These are phyloP conservation scores for Harmothoe impar DNA, from an alignment of 2,888 invertebrate genomes.

Conservation along the genomic window DNA sequence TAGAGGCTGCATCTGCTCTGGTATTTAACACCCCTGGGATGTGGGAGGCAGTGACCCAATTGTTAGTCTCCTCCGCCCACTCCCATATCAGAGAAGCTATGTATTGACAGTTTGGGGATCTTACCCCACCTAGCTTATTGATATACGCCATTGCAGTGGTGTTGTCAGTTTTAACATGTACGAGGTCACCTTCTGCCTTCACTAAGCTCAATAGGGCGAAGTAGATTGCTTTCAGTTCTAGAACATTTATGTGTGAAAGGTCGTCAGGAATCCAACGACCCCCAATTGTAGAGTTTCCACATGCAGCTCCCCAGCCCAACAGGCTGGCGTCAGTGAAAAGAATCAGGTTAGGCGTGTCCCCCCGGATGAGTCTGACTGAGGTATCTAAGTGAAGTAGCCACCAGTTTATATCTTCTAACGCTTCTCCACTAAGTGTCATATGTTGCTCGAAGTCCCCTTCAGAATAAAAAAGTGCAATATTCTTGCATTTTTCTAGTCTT, in stretches of 20 bases:
- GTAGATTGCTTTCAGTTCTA: neutral
- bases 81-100: neutral
- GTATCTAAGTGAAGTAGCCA: neutral
- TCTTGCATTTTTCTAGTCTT: neutral
- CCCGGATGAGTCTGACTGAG: neutral
- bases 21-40: neutral
- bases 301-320: neutral
- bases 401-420: neutral
- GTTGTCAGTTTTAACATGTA: constrained; percentile 5
- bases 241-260: neutral
- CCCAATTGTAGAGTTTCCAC: neutral
- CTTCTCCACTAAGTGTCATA: neutral
- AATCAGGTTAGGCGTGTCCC: neutral
- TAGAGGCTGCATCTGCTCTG: neutral
- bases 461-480: neutral
- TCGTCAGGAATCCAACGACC: neutral
- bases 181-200: neutral
- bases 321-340: neutral
- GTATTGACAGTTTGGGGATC: neutral
- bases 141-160: neutral
- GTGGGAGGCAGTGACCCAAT: neutral
- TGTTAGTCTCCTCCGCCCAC: neutral
- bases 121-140: neutral
- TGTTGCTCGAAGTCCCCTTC: neutral
- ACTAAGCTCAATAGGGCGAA: neutral